Percentiles rank a stretch among this genome's conserved stretches.
Conservation (phyloP, 2,113 vertebrate genomes). For the Callipepla squamata region DNA sequence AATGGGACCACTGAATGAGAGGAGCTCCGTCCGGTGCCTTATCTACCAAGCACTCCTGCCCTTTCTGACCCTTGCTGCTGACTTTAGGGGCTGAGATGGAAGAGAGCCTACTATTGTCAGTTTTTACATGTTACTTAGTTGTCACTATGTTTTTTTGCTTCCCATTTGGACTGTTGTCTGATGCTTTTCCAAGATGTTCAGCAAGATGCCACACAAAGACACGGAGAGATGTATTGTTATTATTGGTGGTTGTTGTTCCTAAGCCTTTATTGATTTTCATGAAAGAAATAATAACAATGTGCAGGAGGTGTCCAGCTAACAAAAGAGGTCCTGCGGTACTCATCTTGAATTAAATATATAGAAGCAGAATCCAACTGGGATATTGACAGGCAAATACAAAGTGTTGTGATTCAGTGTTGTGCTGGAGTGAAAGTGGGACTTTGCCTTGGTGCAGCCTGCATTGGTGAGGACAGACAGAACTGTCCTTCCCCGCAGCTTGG, state of each 20-base stretch:
- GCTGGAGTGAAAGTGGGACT: slow-evolving; percentile 14
- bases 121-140: neutral
- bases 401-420: neutral
- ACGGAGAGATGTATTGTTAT: slow-evolving; percentile 50
- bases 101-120: neutral
- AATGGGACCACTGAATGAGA: neutral
- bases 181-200: neutral
- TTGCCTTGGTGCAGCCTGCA: neutral
- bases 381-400: slow-evolving; percentile 65
- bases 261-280: slow-evolving; percentile 69
- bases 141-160: neutral
- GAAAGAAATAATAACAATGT: slow-evolving; percentile 64
- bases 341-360: slow-evolving; percentile 48
- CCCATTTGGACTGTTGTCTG: slow-evolving; percentile 1
- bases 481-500: neutral
- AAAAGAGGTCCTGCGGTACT: slow-evolving; percentile 66
- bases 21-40: neutral
- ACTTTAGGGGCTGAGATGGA: neutral
- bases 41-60: neutral
- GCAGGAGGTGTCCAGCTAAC: slow-evolving; percentile 55
- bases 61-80: neutral
- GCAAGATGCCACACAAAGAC: slow-evolving; percentile 8
- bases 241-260: slow-evolving; percentile 56
- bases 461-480: neutral
- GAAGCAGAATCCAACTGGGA: slow-evolving; percentile 52